Evolutionary conservation across 2,113 vertebrate genomes (phyloP).

Genomic region (Antennarius striatus): DNA sequence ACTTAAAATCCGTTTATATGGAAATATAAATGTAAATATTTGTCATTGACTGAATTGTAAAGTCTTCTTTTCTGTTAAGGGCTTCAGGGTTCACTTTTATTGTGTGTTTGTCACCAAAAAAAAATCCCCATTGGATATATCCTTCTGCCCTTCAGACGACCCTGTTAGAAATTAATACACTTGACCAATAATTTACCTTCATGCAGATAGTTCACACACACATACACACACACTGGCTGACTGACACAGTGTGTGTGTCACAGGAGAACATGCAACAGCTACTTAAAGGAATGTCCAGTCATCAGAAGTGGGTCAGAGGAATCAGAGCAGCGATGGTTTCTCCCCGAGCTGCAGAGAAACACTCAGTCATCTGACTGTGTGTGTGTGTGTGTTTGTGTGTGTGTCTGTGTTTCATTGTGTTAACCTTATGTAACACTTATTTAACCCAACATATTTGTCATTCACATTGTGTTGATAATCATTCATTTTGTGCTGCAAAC

Average conservation of each 20-base stretch:
- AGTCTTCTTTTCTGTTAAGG: no score
- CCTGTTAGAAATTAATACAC: constrained; percentile 66
- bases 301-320: constrained; percentile 58
- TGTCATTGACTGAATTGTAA: no score
- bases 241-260: neutral
- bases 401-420: neutral
- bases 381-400: neutral
- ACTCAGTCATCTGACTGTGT: constrained; percentile 60
- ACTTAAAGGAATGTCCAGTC: constrained; percentile 3
- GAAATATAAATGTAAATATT: no score
- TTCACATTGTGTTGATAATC: neutral
- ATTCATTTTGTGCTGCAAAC: no score
- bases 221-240: neutral
- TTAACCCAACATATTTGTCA: constrained; percentile 13
- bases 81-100: neutral
- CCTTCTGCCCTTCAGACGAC: constrained; percentile 23
- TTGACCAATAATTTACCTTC: constrained; percentile 68
- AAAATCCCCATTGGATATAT: neutral
- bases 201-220: neutral
- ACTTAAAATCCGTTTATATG: no score
- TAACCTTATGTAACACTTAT: constrained; percentile 26
- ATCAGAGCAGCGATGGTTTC: neutral
- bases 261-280: neutral
- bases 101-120: no score
- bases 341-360: constrained; percentile 22